Evolutionary conservation across 2,113 vertebrate species (phyloP), one percentile per base, ranked within the genome.

Genomic region (Crotophaga sulcirostris): DNA sequence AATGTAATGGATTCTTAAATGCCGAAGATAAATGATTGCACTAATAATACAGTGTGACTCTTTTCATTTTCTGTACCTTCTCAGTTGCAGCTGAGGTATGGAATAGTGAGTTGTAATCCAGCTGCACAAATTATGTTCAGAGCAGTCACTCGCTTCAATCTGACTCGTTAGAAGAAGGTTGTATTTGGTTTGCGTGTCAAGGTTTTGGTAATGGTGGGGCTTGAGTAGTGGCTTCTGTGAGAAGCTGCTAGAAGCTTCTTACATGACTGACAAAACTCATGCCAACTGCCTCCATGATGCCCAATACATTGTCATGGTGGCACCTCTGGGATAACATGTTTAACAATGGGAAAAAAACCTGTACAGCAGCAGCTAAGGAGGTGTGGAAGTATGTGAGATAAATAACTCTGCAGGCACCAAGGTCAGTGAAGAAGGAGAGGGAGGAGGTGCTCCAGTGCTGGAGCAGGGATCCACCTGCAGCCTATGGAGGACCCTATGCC

Each of bases 241-340:
- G 38, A 40, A 51, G 13, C 18, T 63, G 21, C 10, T 49, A 9
- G 63, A 28, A 21, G 51, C 26, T 49, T 62, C 24, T n/a, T 19
- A 19, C 1, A 1, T 72, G 33, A 44, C 34, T 0, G 0, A 11
- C 2, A n/a, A 34, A 55, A 34, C 21, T 14, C 31, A 1, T 34
- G 38, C n/a, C 9, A 67, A n/a, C 25, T 1, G 11, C 15, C 56
- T 63, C 18, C 15, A n/a, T 8, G 29, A 5, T 1, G 49, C 24
- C 23, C 19, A 7, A 16, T 40, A 19, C 16, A 28, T 0, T 0
- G 18, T 0, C 4, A 23, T 69, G 38, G n/a, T 38, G 38, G 40
- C 2, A 1, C 14, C 17, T 49, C 23, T 52, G 18, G 3, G 33
- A 12, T n/a, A 33, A 33, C 13, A 5, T 24, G 17, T 19, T 63